Percentiles rank a stretch among this genome's conserved stretches.
Conservation (phyloP, 2,797 vertebrate genomes). For the Lacerta agilis region DNA sequence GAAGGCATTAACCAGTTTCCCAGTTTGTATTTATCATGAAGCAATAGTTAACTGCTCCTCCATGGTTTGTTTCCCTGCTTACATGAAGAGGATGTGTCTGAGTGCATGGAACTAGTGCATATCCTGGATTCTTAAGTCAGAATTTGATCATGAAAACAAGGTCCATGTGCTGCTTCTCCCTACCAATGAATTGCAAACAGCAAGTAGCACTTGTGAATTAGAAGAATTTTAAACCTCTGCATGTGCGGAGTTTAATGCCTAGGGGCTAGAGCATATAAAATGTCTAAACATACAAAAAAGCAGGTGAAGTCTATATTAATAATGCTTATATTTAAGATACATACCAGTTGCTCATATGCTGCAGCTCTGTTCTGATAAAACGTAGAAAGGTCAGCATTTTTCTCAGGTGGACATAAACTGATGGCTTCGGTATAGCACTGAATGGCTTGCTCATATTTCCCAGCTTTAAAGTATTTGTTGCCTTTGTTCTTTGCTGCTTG, state of each 20-base stretch:
- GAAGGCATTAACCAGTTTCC: not conserved
- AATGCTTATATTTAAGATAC: conserved; percentile 44
- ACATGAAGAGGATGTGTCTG: not conserved
- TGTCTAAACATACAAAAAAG: not conserved
- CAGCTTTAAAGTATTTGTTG: conserved; percentile 98
- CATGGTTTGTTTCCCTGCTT: not conserved
- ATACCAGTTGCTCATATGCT: conserved; percentile 95
- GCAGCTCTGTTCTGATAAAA: conserved; percentile 99
- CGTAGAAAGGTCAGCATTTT: conserved; percentile 93
- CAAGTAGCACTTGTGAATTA: not conserved
- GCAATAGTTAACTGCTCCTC: not conserved
- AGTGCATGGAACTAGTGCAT: not conserved
- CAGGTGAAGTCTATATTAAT: conserved; percentile 12
- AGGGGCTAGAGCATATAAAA: not conserved
- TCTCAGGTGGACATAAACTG: conserved; percentile 90
- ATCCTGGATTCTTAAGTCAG: not conserved
- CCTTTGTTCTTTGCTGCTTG: conserved; percentile 98
- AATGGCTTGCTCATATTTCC: conserved; percentile 96
- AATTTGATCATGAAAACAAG: not conserved
- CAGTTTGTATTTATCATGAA: not conserved
- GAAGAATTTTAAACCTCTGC: not conserved
- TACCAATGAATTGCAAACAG: not conserved
- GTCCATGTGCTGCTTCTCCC: too few relatives aligned
- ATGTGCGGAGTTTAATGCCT: not conserved
- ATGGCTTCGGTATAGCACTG: conserved; percentile 98